Base-by-base conservation (phyloP, 2,113 vertebrate genomes). In the Calidris pugnax region DNA sequence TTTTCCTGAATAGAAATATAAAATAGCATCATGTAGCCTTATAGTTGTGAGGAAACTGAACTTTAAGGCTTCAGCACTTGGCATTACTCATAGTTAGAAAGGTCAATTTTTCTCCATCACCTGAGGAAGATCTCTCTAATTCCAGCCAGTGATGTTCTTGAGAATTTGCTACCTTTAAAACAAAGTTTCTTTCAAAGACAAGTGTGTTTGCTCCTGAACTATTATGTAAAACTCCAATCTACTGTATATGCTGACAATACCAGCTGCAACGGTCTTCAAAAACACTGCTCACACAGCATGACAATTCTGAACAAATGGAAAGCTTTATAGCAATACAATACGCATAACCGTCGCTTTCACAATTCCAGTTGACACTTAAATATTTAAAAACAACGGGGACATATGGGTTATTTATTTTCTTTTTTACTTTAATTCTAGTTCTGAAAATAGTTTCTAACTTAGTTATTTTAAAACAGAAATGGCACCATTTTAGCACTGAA, bases 401-500 rank as follows among this genome's bases (percentile, higher is more conserved):
- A 95, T 94, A 96, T 89, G 94, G 96, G 92, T 98, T 97, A 98
- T 98, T 98, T 98, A 96, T 98, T 97, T 97, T 97, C 95, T 97
- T 97, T 95, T 94, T 97, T 96, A 96, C 96, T 98, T 98, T 98
- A 98, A 98, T 98, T 97, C 97, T 73, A 93, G 92, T 95, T 96
- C 93, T 96, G 93, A 92, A 97, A 97, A 95, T 85, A 89, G 95
- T 93, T 96, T 94, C 79, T 68, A 92, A 95, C 93, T 97, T 96
- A 76, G 90, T 96, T 97, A 97, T 97, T 98, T 98, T 97, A 96
- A 96, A 97, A 96, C 93, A 97, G 97, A 95, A 97, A 96, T 32
- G 95, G 89, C 89, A 93, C 80, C 94, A n/a, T 95, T 97, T 96
- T 96, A 96, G 64, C 88, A 95, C 94, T 68, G 64, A 96, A 96